These are phyloP conservation scores for Chanos chanos DNA, from an alignment of 2,797 vertebrate genomes.

Conservation along the genomic window DNA sequence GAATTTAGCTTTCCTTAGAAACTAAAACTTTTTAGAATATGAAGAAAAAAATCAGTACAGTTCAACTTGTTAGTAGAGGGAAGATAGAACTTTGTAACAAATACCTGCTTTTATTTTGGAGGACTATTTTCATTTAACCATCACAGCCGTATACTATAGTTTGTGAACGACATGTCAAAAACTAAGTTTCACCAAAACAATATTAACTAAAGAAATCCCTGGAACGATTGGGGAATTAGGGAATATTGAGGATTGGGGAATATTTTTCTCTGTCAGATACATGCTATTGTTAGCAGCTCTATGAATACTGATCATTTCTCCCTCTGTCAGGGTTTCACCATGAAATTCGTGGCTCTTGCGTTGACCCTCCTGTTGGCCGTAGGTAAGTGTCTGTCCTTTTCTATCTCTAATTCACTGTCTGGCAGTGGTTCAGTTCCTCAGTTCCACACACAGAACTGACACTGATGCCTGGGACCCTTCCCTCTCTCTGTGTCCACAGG, in stretches of 20 bases:
- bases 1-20: too few relatives aligned
- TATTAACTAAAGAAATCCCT: too few relatives aligned
- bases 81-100: too few relatives aligned
- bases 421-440: neutral
- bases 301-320: constrained; percentile 1
- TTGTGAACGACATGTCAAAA: too few relatives aligned
- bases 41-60: neutral
- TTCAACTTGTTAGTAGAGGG: too few relatives aligned
- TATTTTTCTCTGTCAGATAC: neutral
- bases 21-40: neutral
- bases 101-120: too few relatives aligned
- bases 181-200: too few relatives aligned
- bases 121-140: too few relatives aligned
- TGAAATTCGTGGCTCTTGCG: constrained; percentile 70
- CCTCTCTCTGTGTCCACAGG: constrained; percentile 51
- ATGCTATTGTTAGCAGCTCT: neutral
- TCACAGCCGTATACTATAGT: too few relatives aligned
- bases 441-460: neutral
- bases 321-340: constrained; percentile 48
- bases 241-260: neutral
- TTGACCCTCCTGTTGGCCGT: constrained; percentile 74
- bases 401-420: neutral
- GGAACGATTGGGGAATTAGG: neutral
- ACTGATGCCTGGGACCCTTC: neutral
- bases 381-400: constrained; percentile 61